phyloP scores from a whole-genome alignment of 2,113 vertebrate species.

The Hoplias malabaricus region DNA sequence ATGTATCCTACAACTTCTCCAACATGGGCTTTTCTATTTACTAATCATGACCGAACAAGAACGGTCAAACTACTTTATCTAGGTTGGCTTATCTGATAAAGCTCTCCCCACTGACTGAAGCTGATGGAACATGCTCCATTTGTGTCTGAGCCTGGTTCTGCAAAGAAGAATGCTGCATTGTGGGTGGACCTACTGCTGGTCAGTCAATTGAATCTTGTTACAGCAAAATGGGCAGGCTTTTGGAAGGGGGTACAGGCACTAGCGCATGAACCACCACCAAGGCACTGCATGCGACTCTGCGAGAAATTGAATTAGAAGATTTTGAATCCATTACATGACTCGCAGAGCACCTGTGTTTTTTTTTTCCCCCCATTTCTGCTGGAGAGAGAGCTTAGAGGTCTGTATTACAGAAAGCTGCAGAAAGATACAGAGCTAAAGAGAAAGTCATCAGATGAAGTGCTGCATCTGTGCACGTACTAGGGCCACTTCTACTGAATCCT shows the following conservation, averaged over 20 bases:
- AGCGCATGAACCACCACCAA: background rate
- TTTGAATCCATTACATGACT: conserved; percentile 25
- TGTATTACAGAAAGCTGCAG: background rate
- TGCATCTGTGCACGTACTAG: conserved; percentile 79
- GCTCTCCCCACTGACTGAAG: background rate
- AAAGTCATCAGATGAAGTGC: background rate
- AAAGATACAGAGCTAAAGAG: background rate
- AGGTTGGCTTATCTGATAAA: background rate
- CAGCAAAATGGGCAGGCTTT: conserved; percentile 15
- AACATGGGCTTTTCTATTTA: background rate
- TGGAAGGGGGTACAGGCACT: background rate
- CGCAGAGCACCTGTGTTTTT: background rate
- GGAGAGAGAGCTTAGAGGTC: background rate
- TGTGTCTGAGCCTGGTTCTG: background rate
- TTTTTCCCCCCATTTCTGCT: conserved; percentile 5
- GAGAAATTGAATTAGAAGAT: conserved; percentile 31
- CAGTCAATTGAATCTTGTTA: conserved; percentile 39
- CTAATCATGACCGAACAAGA: background rate
- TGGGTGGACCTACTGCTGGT: conserved; percentile 11
- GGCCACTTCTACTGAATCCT: conserved; percentile 87
- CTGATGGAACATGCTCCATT: background rate
- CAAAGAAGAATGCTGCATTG: conserved; percentile 35
- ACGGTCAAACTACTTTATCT: background rate
- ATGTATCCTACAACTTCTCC: background rate
- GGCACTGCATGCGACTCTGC: background rate